phyloP scores from a whole-genome alignment of 2,888 invertebrate genomes.

The Celastrina argiolus region DNA sequence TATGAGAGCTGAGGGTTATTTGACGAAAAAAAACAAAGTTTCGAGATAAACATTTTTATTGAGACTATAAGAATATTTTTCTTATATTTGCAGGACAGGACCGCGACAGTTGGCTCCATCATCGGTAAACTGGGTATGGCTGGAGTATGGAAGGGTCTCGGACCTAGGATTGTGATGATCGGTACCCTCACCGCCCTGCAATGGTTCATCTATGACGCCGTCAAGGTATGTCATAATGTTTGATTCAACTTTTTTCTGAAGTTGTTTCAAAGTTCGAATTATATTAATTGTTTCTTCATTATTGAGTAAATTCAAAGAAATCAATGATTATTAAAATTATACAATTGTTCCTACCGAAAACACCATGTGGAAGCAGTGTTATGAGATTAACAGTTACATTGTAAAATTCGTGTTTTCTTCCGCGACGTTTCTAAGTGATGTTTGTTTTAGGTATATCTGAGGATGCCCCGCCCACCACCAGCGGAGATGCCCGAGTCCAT shows the following conservation, averaged over 20 bases:
- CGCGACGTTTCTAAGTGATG: neutral
- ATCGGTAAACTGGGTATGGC: conserved; percentile 69
- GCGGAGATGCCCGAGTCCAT: conserved; percentile 96
- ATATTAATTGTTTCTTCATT: neutral
- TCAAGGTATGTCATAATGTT: conserved; percentile 84
- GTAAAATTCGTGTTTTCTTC: neutral
- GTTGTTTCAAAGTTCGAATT: no score
- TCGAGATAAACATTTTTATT: no score
- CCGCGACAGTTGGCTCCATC: conserved; percentile 67
- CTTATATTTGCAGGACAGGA: conserved; percentile 57
- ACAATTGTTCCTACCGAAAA: conserved; percentile 70
- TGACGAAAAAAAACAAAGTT: no score
- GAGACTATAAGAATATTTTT: neutral
- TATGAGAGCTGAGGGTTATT: conserved; percentile 65
- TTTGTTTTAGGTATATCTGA: conserved; percentile 77
- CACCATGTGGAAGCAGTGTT: conserved; percentile 46
- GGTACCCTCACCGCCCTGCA: conserved; percentile 96
- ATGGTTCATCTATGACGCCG: conserved; percentile 99
- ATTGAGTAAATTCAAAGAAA: neutral
- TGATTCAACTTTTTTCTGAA: no score
- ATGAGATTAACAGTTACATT: conserved; percentile 41
- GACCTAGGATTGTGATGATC: conserved; percentile 96
- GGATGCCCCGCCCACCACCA: conserved; percentile 96
- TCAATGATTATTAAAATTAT: conserved; percentile 52
- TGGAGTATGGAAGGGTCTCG: conserved; percentile 92